These are phyloP conservation scores for Eriosoma lanigerum DNA, from an alignment of 1,140 invertebrate genomes.

Conservation along the genomic window DNA sequence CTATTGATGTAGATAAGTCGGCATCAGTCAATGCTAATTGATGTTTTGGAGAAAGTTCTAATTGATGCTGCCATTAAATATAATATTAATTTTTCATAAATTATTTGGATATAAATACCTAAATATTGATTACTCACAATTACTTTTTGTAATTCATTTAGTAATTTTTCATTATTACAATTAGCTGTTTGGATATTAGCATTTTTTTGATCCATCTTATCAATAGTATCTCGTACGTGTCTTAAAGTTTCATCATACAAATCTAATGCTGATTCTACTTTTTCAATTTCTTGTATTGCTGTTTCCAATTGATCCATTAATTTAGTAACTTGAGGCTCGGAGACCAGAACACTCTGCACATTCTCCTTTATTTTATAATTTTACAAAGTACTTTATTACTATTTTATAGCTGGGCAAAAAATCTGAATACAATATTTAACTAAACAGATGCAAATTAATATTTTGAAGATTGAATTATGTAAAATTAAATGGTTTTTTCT, in stretches of 20 bases:
- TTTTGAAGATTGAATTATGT: no score
- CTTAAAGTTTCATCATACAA: conserved; percentile 69
- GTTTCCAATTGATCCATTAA: conserved; percentile 83
- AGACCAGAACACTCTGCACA: conserved; percentile 82
- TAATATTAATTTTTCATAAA: conserved; percentile 36
- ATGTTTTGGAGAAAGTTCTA: conserved; percentile 74
- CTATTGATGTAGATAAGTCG: conserved; percentile 70
- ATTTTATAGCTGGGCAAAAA: no score
- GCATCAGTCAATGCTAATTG: conserved; percentile 72
- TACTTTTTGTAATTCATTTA: conserved; percentile 77
- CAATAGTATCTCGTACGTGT: conserved; percentile 80
- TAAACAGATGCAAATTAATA: no score
- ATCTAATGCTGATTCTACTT: conserved; percentile 73
- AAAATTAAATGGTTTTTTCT: no score
- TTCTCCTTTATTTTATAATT: conserved; percentile 66
- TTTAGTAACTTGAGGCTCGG: conserved; percentile 77
- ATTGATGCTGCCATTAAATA: conserved; percentile 63
- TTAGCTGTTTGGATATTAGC: conserved; percentile 83
- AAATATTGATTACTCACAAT: conserved; percentile 65
- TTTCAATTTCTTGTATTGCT: conserved; percentile 75
- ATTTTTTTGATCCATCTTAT: conserved; percentile 91
- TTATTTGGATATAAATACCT: conserved; percentile 23
- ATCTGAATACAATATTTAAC: no score
- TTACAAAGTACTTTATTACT: no score
- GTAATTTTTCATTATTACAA: conserved; percentile 77